Percentiles rank a stretch among this genome's conserved stretches.
Evolutionary conservation across 2,113 vertebrate species (phyloP).

Genomic region (Anseranas semipalmata): DNA sequence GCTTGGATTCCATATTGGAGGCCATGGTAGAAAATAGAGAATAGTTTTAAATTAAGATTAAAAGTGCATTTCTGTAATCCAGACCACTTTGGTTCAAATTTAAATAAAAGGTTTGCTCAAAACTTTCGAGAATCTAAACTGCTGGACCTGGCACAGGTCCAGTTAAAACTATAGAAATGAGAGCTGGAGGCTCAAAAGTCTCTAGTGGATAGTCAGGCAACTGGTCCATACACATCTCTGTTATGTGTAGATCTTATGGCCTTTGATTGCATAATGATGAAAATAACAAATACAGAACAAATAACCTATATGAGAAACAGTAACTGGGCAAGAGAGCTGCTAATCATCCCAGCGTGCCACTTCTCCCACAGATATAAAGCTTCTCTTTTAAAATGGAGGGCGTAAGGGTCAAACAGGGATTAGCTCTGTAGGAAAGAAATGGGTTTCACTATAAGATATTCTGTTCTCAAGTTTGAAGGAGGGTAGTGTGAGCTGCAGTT

Average conservation of each 20-base stretch:
- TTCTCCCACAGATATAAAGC: background rate
- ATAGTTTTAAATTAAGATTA: background rate
- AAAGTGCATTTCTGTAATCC: background rate
- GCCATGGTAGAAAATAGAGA: background rate
- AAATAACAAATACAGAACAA: background rate
- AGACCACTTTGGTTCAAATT: background rate
- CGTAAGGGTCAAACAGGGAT: background rate
- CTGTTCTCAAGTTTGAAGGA: background rate
- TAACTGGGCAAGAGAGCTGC: background rate
- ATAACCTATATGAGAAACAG: background rate
- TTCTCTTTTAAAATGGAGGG: background rate
- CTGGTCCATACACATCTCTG: background rate
- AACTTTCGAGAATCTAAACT: background rate
- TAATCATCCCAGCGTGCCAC: background rate
- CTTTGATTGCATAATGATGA: background rate
- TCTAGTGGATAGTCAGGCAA: background rate
- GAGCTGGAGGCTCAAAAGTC: background rate
- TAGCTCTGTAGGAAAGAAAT: background rate
- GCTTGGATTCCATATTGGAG: background rate
- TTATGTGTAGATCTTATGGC: background rate
- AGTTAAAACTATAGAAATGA: background rate
- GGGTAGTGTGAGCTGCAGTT: background rate
- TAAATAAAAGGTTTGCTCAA: background rate
- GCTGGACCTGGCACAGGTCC: background rate
- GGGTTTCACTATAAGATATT: background rate